Conservation (phyloP, 2,113 vertebrate genomes). For the Tragelaphus imberbis region DNA sequence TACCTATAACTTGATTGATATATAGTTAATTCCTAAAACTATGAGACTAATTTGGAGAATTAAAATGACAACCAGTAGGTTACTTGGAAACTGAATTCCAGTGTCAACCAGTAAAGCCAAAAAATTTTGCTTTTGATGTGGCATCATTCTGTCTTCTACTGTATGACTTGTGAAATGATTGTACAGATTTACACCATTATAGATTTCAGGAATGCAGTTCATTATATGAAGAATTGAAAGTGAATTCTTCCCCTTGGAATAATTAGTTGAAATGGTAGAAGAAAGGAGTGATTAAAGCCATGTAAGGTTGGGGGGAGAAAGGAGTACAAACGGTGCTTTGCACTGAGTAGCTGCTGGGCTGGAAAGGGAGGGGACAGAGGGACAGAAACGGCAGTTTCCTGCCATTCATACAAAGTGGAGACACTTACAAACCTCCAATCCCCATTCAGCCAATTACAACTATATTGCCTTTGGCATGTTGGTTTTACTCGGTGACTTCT, state of each 20-base stretch:
- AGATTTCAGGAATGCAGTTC: neutral
- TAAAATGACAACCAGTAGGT: neutral
- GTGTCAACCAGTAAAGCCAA: neutral
- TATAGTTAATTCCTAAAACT: neutral
- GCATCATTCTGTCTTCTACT: neutral
- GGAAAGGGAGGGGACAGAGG: neutral
- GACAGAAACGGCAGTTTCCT: neutral
- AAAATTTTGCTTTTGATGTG: neutral
- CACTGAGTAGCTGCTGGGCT: neutral
- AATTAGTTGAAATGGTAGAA: neutral
- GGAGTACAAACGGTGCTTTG: neutral
- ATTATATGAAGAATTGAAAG: neutral
- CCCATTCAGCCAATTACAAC: neutral
- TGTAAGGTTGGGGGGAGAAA: neutral
- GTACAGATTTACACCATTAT: neutral
- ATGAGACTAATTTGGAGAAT: constrained; percentile 9
- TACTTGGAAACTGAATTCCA: neutral
- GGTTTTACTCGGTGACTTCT: neutral
- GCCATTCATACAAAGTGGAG: rapidly evolving
- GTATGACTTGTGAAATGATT: neutral
- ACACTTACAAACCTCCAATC: neutral
- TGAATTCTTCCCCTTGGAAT: neutral
- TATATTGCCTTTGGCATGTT: neutral
- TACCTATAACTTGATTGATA: neutral
- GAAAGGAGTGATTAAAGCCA: neutral